A percentile compares a stretch with the other conserved stretches of the same genome.
phyloP scores from a whole-genome alignment of 2,797 vertebrate species.

The Craterocephalus amniculus region DNA sequence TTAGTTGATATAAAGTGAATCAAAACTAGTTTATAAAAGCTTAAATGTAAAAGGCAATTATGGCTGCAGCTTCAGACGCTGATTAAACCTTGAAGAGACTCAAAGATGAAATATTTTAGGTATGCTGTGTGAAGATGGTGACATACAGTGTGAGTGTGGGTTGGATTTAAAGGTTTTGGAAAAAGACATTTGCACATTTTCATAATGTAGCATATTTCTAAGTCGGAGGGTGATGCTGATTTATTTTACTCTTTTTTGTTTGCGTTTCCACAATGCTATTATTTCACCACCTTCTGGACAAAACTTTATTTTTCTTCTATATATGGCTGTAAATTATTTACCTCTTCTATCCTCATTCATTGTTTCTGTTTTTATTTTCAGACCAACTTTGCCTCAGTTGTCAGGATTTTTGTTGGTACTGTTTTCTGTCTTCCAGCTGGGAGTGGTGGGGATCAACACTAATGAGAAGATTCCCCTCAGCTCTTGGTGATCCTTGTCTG shows the following conservation, averaged over 20 bases:
- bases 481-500: too few relatives aligned
- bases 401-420: too few relatives aligned
- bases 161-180: background rate
- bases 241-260: background rate
- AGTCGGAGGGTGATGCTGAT: slow-evolving; percentile 3
- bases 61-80: slow-evolving; percentile 16
- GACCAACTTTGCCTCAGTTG: too few relatives aligned
- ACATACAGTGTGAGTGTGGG: background rate
- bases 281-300: background rate
- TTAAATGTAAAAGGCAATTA: slow-evolving; percentile 5
- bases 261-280: too few relatives aligned
- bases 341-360: background rate
- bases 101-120: slow-evolving; percentile 18
- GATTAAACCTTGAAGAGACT: slow-evolving; percentile 46
- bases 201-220: background rate
- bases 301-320: background rate
- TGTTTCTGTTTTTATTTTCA: too few relatives aligned
- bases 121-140: background rate
- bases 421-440: too few relatives aligned
- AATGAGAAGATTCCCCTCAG: too few relatives aligned
- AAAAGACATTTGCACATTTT: slow-evolving; percentile 9
- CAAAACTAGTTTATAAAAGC: slow-evolving; percentile 1
- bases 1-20: background rate
- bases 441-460: too few relatives aligned
- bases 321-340: background rate